These are phyloP conservation scores for Alauda arvensis DNA, from an alignment of 2,797 vertebrate genomes.

Conservation along the genomic window DNA sequence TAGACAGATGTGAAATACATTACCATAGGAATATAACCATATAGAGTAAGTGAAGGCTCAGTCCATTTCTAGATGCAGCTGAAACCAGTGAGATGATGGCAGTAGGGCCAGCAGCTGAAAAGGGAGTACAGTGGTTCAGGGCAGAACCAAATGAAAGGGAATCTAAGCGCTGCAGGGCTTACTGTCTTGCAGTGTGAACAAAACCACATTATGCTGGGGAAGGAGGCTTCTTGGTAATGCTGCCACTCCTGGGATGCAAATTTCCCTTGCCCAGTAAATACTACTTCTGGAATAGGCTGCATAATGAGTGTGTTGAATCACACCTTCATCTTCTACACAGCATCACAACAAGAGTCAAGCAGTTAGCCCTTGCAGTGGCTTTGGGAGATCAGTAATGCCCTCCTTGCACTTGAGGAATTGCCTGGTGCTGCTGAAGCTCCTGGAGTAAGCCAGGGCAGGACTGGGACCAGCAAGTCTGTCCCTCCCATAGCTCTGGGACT, in stretches of 20 bases:
- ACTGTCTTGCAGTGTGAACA: background rate
- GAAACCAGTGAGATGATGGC: background rate
- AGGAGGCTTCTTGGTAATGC: background rate
- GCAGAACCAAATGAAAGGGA: background rate
- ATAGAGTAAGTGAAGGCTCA: background rate
- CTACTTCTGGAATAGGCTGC: background rate
- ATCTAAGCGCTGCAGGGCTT: background rate
- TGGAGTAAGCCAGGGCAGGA: background rate
- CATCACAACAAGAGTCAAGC: background rate
- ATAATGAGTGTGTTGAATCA: background rate
- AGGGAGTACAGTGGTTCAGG: fast-evolving
- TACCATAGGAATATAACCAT: background rate
- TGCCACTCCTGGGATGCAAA: background rate
- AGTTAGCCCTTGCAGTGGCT: background rate
- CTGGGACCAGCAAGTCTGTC: background rate
- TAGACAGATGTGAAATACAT: background rate
- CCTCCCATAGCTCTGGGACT: background rate
- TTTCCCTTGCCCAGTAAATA: background rate
- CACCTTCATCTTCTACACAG: background rate
- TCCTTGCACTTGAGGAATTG: background rate
- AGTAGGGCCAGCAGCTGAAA: background rate
- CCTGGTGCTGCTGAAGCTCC: background rate
- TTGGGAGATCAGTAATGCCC: background rate
- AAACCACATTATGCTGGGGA: background rate
- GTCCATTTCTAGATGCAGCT: background rate